These are phyloP conservation scores for Oxytorus armatus DNA, from an alignment of 2,888 invertebrate genomes.

Conservation along the genomic window DNA sequence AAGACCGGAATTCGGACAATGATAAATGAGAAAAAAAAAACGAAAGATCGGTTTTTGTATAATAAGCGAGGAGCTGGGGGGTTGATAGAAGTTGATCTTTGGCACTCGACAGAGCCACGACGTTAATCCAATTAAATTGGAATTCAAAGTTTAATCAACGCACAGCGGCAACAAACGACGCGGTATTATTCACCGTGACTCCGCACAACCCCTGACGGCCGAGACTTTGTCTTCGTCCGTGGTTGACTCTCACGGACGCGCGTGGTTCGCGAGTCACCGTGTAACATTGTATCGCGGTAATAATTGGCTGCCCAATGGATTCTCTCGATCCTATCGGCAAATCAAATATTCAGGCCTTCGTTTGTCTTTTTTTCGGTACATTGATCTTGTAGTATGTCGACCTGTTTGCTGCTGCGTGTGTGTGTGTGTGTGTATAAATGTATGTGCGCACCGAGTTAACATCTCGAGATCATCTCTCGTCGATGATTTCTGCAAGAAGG, in stretches of 20 bases:
- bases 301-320: conserved; percentile 63
- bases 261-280: conserved; percentile 11
- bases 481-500: not conserved
- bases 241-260: conserved; percentile 11
- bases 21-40: conserved; percentile 72
- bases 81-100: conserved; percentile 30
- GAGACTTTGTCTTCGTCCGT: conserved; percentile 23
- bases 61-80: no score
- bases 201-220: conserved; percentile 31
- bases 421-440: not conserved
- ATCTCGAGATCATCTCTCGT: not conserved
- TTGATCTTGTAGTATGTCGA: conserved; percentile 42
- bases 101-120: conserved; percentile 52
- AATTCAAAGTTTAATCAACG: conserved; percentile 78
- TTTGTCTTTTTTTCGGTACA: conserved; percentile 28
- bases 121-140: conserved; percentile 80
- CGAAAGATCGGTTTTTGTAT: conserved; percentile 12
- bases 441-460: not conserved
- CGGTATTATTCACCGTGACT: conserved; percentile 43
- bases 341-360: conserved; percentile 53
- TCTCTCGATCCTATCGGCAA: conserved; percentile 61
- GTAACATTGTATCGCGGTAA: conserved; percentile 29
- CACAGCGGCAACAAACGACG: conserved; percentile 42
- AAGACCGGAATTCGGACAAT: conserved; percentile 65
- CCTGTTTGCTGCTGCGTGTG: conserved; percentile 11